These are phyloP conservation scores for Protomyctophum bolini DNA, from an alignment of 2,113 vertebrate species.

Conservation along the genomic window DNA sequence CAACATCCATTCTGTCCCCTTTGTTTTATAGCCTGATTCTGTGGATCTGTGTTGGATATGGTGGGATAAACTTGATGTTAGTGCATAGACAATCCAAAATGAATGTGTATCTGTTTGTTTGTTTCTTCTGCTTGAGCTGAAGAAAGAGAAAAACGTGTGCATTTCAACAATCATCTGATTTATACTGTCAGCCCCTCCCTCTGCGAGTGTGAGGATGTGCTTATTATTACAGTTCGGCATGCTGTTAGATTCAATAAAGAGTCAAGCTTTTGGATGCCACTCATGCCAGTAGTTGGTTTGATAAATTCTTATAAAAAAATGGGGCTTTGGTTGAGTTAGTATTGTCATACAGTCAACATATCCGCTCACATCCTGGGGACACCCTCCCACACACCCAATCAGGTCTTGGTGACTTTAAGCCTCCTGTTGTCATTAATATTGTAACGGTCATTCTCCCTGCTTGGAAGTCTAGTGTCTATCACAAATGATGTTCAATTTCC, in stretches of 20 bases:
- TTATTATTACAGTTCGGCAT: constrained; percentile 52
- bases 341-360: constrained; percentile 22
- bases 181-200: constrained; percentile 35
- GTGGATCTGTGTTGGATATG: constrained; percentile 6
- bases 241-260: constrained; percentile 60
- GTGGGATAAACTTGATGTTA: constrained; percentile 22
- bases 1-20: constrained; percentile 15
- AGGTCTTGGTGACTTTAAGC: constrained; percentile 56
- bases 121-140: constrained; percentile 35
- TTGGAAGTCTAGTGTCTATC: constrained; percentile 52
- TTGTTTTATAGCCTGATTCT: constrained; percentile 13
- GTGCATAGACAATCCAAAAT: constrained; percentile 20
- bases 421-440: constrained; percentile 61
- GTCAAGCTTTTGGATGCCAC: constrained; percentile 32
- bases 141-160: constrained; percentile 12
- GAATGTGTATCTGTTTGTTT: constrained; percentile 16
- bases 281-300: constrained; percentile 37
- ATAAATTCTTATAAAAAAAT: constrained; percentile 57
- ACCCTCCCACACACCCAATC: constrained; percentile 43
- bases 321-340: constrained; percentile 31
- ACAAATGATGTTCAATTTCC: constrained; percentile 54
- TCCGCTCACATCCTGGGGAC: constrained; percentile 36
- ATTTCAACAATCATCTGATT: constrained; percentile 50
- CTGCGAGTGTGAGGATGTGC: constrained; percentile 50
- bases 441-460: constrained; percentile 62